phyloP scores from a whole-genome alignment of 2,888 invertebrate species.

The Branchinecta sandiegonensis region DNA sequence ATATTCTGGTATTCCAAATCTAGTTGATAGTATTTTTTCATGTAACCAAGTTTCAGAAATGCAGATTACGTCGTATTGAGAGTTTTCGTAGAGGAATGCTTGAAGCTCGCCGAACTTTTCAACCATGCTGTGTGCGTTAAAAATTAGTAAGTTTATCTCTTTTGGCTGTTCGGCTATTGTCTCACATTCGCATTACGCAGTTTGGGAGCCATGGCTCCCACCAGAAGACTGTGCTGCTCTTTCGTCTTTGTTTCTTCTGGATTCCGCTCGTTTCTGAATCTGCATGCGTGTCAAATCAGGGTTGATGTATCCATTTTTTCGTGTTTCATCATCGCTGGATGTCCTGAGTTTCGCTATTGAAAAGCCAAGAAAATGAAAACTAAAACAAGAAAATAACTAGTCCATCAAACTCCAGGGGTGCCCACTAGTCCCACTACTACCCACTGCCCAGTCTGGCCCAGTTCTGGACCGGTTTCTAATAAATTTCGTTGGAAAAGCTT shows the following conservation, averaged over 20 bases:
- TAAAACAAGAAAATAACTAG: too few species aligned
- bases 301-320: not conserved
- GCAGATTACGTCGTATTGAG: not conserved
- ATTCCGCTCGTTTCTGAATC: constrained; percentile 8
- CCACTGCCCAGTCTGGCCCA: too few species aligned
- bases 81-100: constrained; percentile 14
- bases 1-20: constrained; percentile 14
- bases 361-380: too few species aligned
- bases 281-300: constrained; percentile 9
- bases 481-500: too few species aligned
- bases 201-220: too few species aligned
- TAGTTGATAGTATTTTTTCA: constrained; percentile 12
- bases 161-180: constrained; percentile 8
- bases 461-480: too few species aligned
- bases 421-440: too few species aligned
- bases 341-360: too few species aligned
- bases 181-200: not conserved
- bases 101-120: constrained; percentile 14
- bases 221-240: constrained; percentile 8
- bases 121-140: constrained; percentile 11
- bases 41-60: constrained; percentile 14
- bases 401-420: too few species aligned
- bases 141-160: constrained; percentile 7
- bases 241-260: not conserved
- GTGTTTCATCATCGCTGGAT: constrained; percentile 14